phyloP scores from a whole-genome alignment of 2,797 vertebrate species.

The Gymnoscopelus microlampas region DNA sequence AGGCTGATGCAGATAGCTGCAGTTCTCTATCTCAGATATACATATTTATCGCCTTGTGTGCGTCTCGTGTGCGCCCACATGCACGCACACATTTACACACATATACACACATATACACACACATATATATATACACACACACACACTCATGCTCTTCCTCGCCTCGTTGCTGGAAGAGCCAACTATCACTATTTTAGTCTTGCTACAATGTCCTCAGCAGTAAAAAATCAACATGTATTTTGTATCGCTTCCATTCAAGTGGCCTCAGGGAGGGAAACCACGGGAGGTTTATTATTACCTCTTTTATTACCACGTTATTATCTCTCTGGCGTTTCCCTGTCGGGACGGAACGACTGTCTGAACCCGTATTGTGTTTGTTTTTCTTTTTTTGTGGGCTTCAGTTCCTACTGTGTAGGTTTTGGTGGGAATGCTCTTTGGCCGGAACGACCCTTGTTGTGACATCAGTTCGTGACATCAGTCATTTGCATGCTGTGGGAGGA shows the following conservation, averaged over 20 bases:
- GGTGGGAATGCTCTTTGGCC: too few relatives aligned
- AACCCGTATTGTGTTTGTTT: too few relatives aligned
- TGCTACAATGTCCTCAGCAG: not conserved
- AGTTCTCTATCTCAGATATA: slow-evolving; percentile 64
- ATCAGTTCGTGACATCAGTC: too few relatives aligned
- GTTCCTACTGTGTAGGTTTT: too few relatives aligned
- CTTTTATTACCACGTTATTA: not conserved
- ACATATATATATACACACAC: slow-evolving; percentile 30
- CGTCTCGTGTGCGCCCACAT: slow-evolving; percentile 14
- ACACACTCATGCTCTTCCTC: not conserved
- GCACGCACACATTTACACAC: slow-evolving; percentile 5
- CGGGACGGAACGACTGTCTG: not conserved
- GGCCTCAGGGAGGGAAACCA: not conserved
- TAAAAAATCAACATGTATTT: slow-evolving; percentile 1
- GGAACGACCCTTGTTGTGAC: too few relatives aligned
- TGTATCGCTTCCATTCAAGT: too few relatives aligned
- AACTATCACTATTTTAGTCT: slow-evolving; percentile 1
- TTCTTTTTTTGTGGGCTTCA: too few relatives aligned
- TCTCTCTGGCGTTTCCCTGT: not conserved
- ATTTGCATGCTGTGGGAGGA: too few relatives aligned
- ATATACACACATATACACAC: slow-evolving; percentile 18
- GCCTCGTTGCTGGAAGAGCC: not conserved
- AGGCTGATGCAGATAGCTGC: too few relatives aligned
- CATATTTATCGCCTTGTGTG: slow-evolving; percentile 56
- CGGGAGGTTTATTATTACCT: not conserved